Conservation (phyloP, 2,888 invertebrate genomes). For the Sarcophaga carnaria region DNA sequence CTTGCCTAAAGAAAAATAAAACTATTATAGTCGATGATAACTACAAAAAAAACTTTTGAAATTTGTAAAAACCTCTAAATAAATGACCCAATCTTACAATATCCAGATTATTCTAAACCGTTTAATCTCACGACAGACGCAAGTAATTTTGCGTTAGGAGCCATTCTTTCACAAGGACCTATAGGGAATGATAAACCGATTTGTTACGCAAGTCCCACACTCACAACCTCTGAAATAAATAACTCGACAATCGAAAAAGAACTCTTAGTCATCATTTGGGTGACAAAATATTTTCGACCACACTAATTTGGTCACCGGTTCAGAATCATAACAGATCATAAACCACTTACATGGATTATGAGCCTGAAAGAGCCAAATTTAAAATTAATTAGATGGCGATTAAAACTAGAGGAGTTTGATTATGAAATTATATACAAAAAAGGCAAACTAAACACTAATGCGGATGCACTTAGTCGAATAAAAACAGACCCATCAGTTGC, state of each 20-base stretch:
- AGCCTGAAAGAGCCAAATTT: conserved; percentile 39
- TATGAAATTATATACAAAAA: conserved; percentile 40
- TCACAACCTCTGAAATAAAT: conserved; percentile 9
- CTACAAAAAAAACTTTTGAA: conserved; percentile 58
- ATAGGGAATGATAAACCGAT: conserved; percentile 72
- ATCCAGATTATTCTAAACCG: conserved; percentile 73
- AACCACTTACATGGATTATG: background rate
- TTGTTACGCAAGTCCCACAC: conserved; percentile 73
- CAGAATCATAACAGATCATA: conserved; percentile 20
- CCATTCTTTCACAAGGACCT: conserved; percentile 73
- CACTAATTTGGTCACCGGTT: background rate
- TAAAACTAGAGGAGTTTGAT: conserved; percentile 35
- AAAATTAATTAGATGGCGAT: conserved; percentile 38
- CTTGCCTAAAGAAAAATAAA: conserved; percentile 54
- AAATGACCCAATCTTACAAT: conserved; percentile 56
- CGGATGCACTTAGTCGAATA: conserved; percentile 26
- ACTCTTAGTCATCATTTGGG: conserved; percentile 7
- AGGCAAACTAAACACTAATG: background rate
- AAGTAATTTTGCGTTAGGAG: conserved; percentile 72
- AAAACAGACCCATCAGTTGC: conserved; percentile 26
- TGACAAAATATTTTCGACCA: conserved; percentile 5
- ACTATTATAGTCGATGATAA: background rate
- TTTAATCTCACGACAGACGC: conserved; percentile 77
- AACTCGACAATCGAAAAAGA: conserved; percentile 5
- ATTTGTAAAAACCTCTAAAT: conserved; percentile 62